Percentiles rank a stretch among this genome's conserved stretches.
These are phyloP conservation scores for Priapulus caudatus DNA, from an alignment of 2,888 invertebrate species.

Conservation along the genomic window DNA sequence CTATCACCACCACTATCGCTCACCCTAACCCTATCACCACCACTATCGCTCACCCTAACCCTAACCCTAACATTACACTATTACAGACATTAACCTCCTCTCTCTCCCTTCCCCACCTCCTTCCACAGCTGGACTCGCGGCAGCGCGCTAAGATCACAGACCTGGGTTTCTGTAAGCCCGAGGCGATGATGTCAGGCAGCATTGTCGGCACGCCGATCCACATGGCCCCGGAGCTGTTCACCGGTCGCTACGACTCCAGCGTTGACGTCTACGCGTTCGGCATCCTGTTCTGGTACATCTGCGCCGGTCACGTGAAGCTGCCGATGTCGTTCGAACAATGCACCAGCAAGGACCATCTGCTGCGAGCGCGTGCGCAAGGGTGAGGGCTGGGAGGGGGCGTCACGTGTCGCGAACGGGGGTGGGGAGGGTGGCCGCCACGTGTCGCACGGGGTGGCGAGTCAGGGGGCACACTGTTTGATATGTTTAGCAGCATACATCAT, in stretches of 20 bases:
- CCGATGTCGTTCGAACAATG: slow-evolving; percentile 69
- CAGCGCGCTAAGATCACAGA: slow-evolving; percentile 70
- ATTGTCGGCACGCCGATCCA: slow-evolving; percentile 78
- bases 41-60: no score
- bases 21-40: no score
- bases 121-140: slow-evolving; percentile 49
- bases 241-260: slow-evolving; percentile 63
- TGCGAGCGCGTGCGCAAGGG: slow-evolving; percentile 69
- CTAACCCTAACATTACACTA: no score
- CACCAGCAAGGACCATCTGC: slow-evolving; percentile 70
- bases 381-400: slow-evolving; percentile 31
- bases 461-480: no score
- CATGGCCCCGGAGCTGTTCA: slow-evolving; percentile 77
- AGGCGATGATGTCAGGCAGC: slow-evolving; percentile 78
- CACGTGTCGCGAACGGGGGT: not conserved
- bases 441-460: no score
- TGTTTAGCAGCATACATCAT: no score
- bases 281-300: slow-evolving; percentile 66
- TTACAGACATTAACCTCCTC: no score
- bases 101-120: no score
- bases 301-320: slow-evolving; percentile 64
- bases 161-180: slow-evolving; percentile 77
- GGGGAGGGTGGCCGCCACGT: not conserved
- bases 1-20: no score
- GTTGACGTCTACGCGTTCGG: slow-evolving; percentile 85